Base-by-base conservation (phyloP, 2,797 vertebrate species). In the Ciconia nigra region DNA sequence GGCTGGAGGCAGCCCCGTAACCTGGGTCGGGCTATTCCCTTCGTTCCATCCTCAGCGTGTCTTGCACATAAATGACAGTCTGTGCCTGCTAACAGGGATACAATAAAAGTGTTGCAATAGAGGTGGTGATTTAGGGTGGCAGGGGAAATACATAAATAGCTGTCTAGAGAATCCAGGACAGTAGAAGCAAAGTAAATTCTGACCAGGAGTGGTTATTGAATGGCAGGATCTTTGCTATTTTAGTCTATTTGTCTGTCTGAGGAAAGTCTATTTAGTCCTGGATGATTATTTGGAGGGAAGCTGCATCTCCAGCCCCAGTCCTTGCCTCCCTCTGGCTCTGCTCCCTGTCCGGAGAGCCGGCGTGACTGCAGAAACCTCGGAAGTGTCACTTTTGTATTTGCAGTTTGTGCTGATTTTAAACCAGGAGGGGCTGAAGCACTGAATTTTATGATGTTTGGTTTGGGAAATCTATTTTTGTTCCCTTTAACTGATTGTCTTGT, bases 381-480 rank as follows among this genome's bases (percentile, higher is more conserved):
- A 57, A 91, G 57, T 10, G 44, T 58, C 46, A 7, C 35, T 66
- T 76, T 15, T 18, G 4, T 24, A 42, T 89, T 90, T 79, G 54
- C 77, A 41, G 76, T 65, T 93, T 82, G 54, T 76, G 73, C 77
- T 83, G 63, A 13, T 72, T 94, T 92, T 58, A 89, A 94, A 83
- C 58, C 42, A 70, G 66, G 73, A 76, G 49, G 49, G 57, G 41
- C 16, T 7, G 44, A 94, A 93, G 39, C 33, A 3, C 57, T 80
- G 96, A 46, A 73, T 95, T 95, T 82, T 82, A 76, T 79, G 44
- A 73, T 25, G 71, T 80, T 92, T 82, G 71, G 21, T 70, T 86
- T 79, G 71, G 88, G 78, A 95, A 91, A 97, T 89, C 73, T 94
- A n/a, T 78, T 95, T 94, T 90, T 79, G 66, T 87, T 90, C 51